Evolutionary conservation across 1,140 invertebrate genomes (phyloP), one percentile per base, ranked within the genome.

Genomic region (Papilio polyxenes): DNA sequence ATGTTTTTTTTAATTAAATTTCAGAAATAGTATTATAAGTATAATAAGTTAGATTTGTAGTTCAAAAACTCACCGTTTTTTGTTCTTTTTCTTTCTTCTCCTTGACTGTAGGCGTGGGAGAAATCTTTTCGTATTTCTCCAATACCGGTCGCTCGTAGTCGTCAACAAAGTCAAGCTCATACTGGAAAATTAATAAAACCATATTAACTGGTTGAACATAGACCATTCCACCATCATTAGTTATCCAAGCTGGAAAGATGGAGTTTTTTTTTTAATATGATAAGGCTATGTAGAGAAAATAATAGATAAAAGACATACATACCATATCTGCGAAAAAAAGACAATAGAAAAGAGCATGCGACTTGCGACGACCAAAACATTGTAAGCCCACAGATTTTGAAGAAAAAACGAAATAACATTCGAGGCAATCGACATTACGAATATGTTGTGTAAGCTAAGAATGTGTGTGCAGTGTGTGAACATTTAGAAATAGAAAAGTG

Each of bases 81-180:
- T 87, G 62, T 87, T 92, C 92, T 81, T 93, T 93, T 90, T 93
- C 92, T 85, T 94, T 94, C 90, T 94, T 94, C 79, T 94, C 92
- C 80, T 84, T 82, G 15, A 89, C 83, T 13, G 86, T 90, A 11
- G 94, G 93, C 77, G 94, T 94, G 31, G 94, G 94, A 13, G 93
- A 86, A 59, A 95, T 91, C 84, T 95, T 95, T 85, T 95, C 95
- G 84, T 95, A 96, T 91, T 96, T 96, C 87, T 97, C 96, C 17
- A 97, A 94, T 10, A 96, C 96, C 17, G 96, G 94, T 78, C 96
- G 95, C 82, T 96, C 96, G 84, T 97, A 97, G 90, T 97, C 96
- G 65, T 95, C 94, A 51, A 95, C 92, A 87, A 95, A 95, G 87
- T 95, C 94, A 78, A 94, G 85, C 87, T 94, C 90, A 75, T 91